These are phyloP conservation scores for Protonibea diacanthus DNA, from an alignment of 2,797 vertebrate species.

Conservation along the genomic window DNA sequence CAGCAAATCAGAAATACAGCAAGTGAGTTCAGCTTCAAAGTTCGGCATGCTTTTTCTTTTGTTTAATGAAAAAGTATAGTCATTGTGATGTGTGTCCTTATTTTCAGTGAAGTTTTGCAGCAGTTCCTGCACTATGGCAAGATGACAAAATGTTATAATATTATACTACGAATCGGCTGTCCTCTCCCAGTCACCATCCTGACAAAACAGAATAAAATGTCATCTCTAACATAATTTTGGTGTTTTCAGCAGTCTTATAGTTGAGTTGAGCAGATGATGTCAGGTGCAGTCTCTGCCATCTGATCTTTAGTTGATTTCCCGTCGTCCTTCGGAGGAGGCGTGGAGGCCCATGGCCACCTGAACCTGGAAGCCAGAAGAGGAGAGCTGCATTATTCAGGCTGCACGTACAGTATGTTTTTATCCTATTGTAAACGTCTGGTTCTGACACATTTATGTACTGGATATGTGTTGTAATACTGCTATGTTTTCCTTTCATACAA, in stretches of 20 bases:
- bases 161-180: neutral
- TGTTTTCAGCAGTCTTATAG: slow-evolving; percentile 36
- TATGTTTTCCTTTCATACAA: neutral
- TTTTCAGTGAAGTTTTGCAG: neutral
- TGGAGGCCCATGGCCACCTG: slow-evolving; percentile 40
- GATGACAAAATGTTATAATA: neutral
- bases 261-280: slow-evolving; percentile 48
- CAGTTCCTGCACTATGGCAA: neutral
- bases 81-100: neutral
- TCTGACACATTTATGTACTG: neutral
- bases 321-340: slow-evolving; percentile 23
- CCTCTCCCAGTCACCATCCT: neutral
- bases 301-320: slow-evolving; percentile 36
- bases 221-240: too few relatives aligned
- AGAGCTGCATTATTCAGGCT: slow-evolving; percentile 14
- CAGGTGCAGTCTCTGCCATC: neutral
- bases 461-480: too few relatives aligned
- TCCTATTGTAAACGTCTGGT: neutral
- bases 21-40: neutral
- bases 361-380: slow-evolving; percentile 36
- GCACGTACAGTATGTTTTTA: neutral
- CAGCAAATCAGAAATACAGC: slow-evolving; percentile 6
- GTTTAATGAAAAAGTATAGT: neutral
- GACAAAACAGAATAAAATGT: neutral
- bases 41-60: neutral